Percentiles rank a stretch among this genome's conserved stretches.
phyloP scores from a whole-genome alignment of 2,888 invertebrate genomes.

The Augiades crinisus region DNA sequence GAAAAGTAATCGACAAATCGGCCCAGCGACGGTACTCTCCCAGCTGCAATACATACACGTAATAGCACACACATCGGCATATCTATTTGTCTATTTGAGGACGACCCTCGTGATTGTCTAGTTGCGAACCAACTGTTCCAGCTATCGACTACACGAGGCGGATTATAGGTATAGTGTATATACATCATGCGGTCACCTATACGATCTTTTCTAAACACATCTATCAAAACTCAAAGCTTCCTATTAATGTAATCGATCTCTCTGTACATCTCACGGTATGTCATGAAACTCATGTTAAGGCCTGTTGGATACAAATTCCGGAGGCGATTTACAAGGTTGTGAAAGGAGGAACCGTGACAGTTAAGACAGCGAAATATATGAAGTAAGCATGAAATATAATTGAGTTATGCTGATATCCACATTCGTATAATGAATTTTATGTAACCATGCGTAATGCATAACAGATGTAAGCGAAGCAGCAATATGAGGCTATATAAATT shows the following conservation, averaged over 20 bases:
- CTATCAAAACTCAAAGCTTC: constrained; percentile 54
- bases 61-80: constrained; percentile 57
- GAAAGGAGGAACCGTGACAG: constrained; percentile 12
- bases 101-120: constrained; percentile 38
- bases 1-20: neutral
- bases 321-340: constrained; percentile 11
- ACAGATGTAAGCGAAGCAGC: constrained; percentile 35
- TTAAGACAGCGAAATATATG: constrained; percentile 27
- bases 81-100: constrained; percentile 37
- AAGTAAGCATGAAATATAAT: constrained; percentile 23
- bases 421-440: constrained; percentile 28
- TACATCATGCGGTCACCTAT: constrained; percentile 64
- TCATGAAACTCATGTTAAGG: constrained; percentile 4
- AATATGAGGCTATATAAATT: constrained; percentile 30
- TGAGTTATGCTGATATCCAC: constrained; percentile 18
- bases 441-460: constrained; percentile 35
- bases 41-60: constrained; percentile 37
- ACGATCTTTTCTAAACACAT: constrained; percentile 43
- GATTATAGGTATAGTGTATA: constrained; percentile 49
- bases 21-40: constrained; percentile 2
- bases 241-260: constrained; percentile 36
- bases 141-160: constrained; percentile 60
- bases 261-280: constrained; percentile 18
- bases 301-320: constrained; percentile 10
- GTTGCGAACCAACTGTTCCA: constrained; percentile 40